Evolutionary conservation across 2,888 invertebrate species (phyloP).

Genomic region (Microctonus hyperodae): DNA sequence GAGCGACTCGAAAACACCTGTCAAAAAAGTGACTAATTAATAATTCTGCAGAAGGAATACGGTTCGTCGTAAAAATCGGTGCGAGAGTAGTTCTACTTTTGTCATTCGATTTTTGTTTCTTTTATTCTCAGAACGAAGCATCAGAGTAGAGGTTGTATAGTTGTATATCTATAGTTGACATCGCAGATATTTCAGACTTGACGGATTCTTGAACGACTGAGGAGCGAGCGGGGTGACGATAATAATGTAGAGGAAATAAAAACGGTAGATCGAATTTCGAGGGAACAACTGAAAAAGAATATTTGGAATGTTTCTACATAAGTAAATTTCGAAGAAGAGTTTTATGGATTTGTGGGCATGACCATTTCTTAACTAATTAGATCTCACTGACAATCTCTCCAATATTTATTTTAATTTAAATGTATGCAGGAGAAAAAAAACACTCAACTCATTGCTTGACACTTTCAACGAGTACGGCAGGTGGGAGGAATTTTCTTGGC

Average conservation of each 20-base stretch:
- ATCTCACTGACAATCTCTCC: neutral
- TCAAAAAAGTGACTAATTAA: constrained; percentile 54
- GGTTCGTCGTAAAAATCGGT: constrained; percentile 53
- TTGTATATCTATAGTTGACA: neutral
- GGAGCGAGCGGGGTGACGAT: neutral
- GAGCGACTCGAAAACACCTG: constrained; percentile 20
- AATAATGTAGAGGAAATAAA: constrained; percentile 9
- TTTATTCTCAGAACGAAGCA: constrained; percentile 37
- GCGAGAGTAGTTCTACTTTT: constrained; percentile 30
- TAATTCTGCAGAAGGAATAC: constrained; percentile 50
- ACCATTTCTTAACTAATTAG: neutral
- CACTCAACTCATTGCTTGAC: neutral
- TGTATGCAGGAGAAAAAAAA: neutral
- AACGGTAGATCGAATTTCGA: constrained; percentile 29
- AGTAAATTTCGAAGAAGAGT: constrained; percentile 9
- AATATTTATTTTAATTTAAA: neutral
- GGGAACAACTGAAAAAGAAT: constrained; percentile 12
- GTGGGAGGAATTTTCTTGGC: constrained; percentile 4
- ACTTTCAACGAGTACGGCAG: neutral
- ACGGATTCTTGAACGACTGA: neutral
- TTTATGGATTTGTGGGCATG: neutral
- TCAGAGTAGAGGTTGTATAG: constrained; percentile 15
- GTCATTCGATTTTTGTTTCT: constrained; percentile 25
- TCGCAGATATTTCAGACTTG: neutral
- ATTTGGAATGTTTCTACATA: constrained; percentile 13